Conservation (phyloP, 2,888 invertebrate genomes). For the Drosophila nr. medialis region DNA sequence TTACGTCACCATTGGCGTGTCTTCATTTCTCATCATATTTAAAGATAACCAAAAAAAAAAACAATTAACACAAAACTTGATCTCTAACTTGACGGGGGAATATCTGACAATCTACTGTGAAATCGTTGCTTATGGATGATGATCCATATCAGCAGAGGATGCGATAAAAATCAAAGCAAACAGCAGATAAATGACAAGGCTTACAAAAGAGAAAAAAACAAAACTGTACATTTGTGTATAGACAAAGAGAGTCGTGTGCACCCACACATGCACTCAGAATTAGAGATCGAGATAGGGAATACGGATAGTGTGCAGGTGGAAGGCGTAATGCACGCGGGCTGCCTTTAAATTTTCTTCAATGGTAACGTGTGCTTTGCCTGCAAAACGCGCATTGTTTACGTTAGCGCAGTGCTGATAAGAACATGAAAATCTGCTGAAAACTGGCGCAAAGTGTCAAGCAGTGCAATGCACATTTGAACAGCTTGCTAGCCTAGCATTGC, state of each 20-base stretch:
- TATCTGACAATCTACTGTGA: conserved; percentile 37
- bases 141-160: conserved; percentile 34
- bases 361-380: conserved; percentile 63
- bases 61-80: conserved; percentile 20
- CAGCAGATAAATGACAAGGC: conserved; percentile 66
- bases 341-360: conserved; percentile 28
- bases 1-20: conserved; percentile 79
- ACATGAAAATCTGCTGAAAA: not conserved
- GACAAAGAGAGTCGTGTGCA: conserved; percentile 46
- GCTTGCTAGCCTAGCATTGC: conserved; percentile 10
- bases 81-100: conserved; percentile 39
- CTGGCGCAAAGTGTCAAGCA: conserved; percentile 8
- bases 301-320: too few relatives aligned
- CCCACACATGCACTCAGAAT: not conserved
- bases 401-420: conserved; percentile 15
- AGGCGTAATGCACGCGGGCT: conserved; percentile 49
- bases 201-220: conserved; percentile 35
- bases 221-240: conserved; percentile 37
- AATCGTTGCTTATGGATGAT: conserved; percentile 30
- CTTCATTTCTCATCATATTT: conserved; percentile 72
- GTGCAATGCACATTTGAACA: not conserved
- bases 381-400: conserved; percentile 33
- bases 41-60: conserved; percentile 23
- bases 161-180: conserved; percentile 58
- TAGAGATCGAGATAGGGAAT: not conserved